Conservation (phyloP, 1,140 invertebrate genomes). For the Thaumetopoea pityocampa region DNA sequence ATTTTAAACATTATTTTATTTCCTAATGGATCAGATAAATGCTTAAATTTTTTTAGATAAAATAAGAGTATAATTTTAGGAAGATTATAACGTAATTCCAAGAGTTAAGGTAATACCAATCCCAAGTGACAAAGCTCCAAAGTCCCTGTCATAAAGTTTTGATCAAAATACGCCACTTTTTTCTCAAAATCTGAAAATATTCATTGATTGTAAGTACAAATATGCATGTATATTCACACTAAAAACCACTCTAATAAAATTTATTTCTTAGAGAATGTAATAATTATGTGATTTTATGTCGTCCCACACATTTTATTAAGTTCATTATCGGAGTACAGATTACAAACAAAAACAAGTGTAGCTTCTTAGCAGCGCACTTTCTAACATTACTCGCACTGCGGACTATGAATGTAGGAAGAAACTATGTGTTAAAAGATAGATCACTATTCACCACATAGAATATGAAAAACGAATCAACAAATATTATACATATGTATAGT, state of each 20-base stretch:
- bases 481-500: slow-evolving; percentile 30
- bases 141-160: too few relatives aligned
- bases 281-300: slow-evolving; percentile 28
- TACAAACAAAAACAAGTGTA: slow-evolving; percentile 32
- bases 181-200: too few relatives aligned
- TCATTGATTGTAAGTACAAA: too few relatives aligned
- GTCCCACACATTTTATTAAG: slow-evolving; percentile 32
- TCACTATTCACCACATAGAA: slow-evolving; percentile 13
- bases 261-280: slow-evolving; percentile 17
- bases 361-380: slow-evolving; percentile 19
- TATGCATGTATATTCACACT: too few relatives aligned
- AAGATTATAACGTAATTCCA: too few relatives aligned
- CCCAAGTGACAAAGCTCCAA: too few relatives aligned
- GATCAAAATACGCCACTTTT: too few relatives aligned
- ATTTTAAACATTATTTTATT: slow-evolving; percentile 17
- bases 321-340: slow-evolving; percentile 39
- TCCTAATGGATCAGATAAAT: slow-evolving; percentile 19
- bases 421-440: slow-evolving; percentile 18
- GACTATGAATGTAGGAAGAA: slow-evolving; percentile 1
- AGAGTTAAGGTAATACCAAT: too few relatives aligned
- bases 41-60: too few relatives aligned
- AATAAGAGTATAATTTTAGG: too few relatives aligned
- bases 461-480: slow-evolving; percentile 19
- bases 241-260: too few relatives aligned
- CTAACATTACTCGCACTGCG: slow-evolving; percentile 24